Conservation (phyloP, 2,888 invertebrate genomes). For the Agrochola circellaris region DNA sequence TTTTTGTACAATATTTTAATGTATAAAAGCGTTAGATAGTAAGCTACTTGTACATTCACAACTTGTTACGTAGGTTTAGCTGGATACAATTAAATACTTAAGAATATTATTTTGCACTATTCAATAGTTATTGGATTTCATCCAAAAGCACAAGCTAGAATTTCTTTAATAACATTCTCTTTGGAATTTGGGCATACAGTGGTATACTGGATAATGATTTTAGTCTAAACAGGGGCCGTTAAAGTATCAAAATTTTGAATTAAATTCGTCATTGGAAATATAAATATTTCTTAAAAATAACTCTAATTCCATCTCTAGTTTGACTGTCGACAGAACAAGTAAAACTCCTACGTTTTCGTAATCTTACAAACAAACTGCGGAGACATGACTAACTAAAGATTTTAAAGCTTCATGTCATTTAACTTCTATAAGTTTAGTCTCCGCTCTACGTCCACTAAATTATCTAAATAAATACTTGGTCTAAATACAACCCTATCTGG, state of each 20-base stretch:
- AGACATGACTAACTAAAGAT: constrained; percentile 66
- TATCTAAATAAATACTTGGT: constrained; percentile 84
- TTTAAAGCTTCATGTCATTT: constrained; percentile 73
- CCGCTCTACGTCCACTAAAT: constrained; percentile 73
- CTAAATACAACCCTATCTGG: constrained; percentile 82
- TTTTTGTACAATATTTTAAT: constrained; percentile 57
- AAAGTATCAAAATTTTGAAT: constrained; percentile 61
- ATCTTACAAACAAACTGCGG: constrained; percentile 66
- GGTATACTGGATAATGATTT: constrained; percentile 22
- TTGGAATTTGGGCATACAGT: constrained; percentile 47
- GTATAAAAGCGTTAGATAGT: constrained; percentile 58
- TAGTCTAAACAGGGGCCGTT: constrained; percentile 64
- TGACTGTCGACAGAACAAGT: constrained; percentile 78
- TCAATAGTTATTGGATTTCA: constrained; percentile 65
- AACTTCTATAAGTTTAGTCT: constrained; percentile 64
- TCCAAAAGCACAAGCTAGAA: constrained; percentile 59
- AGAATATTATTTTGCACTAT: constrained; percentile 54
- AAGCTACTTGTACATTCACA: constrained; percentile 66
- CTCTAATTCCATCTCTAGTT: constrained; percentile 77
- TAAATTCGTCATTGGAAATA: constrained; percentile 71
- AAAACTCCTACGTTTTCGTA: constrained; percentile 51
- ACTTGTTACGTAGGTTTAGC: constrained; percentile 65
- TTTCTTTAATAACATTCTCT: constrained; percentile 45
- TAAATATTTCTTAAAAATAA: constrained; percentile 60
- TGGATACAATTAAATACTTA: constrained; percentile 63